phyloP scores from a whole-genome alignment of 30 jellyfish, hydroid and myxozoan genomes.

The Sanderia malayensis region DNA sequence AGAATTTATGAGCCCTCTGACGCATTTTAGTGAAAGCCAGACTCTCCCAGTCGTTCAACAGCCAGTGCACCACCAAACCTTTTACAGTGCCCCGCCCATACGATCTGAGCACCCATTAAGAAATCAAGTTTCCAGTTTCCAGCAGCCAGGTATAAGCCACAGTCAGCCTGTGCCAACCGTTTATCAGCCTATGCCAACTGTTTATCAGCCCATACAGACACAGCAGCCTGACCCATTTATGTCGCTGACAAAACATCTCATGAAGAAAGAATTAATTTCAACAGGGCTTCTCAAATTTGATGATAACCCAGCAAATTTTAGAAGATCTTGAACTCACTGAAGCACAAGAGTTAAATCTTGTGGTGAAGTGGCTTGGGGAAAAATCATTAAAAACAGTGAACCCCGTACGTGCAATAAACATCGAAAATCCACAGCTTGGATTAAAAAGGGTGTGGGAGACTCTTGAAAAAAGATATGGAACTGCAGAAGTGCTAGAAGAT shows the following conservation, averaged over 20 bases:
- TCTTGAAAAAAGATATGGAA: conserved; percentile 19
- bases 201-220: background rate
- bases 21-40: background rate
- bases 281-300: conserved; percentile 32
- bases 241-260: conserved; percentile 26
- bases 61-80: conserved; percentile 1
- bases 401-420: conserved; percentile 25
- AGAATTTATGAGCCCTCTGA: background rate
- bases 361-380: conserved; percentile 37
- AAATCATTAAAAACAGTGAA: conserved; percentile 9
- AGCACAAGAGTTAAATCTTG: conserved; percentile 34
- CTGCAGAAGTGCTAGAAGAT: conserved; percentile 26
- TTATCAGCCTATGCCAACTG: conserved; percentile 1
- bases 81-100: conserved; percentile 1
- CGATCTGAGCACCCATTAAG: background rate
- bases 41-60: background rate
- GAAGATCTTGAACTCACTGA: conserved; percentile 31
- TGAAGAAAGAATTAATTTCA: conserved; percentile 23
- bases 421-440: conserved; percentile 15
- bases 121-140: background rate
- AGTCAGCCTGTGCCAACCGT: too few relatives aligned
- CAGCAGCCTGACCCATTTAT: conserved; percentile 1
- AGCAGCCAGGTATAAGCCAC: background rate
- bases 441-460: conserved; percentile 17
- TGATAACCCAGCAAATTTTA: conserved; percentile 27